Base-by-base conservation (phyloP, 1,140 invertebrate species). In the Drosophila ercepeae region DNA sequence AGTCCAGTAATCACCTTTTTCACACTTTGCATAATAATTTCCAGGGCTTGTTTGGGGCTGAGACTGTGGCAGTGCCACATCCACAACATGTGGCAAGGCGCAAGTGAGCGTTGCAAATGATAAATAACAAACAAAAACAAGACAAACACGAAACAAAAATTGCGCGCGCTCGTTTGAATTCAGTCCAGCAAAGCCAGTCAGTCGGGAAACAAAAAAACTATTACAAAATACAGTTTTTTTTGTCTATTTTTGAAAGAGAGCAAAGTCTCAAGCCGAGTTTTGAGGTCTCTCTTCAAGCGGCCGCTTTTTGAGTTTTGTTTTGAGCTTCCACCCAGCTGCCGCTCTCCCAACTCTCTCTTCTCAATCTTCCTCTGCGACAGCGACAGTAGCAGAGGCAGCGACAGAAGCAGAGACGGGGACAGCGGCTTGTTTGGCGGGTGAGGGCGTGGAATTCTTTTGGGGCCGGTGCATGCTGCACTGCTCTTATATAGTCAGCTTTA, bases 401-500 rank as follows among this genome's bases (percentile, higher is more conserved):
- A 2, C 21, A 21, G 21, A 9, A 32, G 29, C 14, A 36, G 63
- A 18, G 11, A 5, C 63, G 51, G n/a, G n/a, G 13, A 16, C 69
- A 48, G 48, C 34, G 45, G 14, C 42, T 50, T 42, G 60, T 53
- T 52, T 67, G 32, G 49, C 23, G 58, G 58, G 68, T 39, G 69
- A 73, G 69, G 69, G 69, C 57, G 69, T 73, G 69, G 69, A 73
- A 73, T 73, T 73, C 59, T 60, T 60, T 72, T 78, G 68, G 54
- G 68, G 70, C 75, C 78, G 78, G 71, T 82, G 77, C 77, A 81
- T 79, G 71, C 76, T 79, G 77, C 71, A 79, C 71, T 60, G 73
- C 55, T 69, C 41, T 45, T 50, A 45, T 34, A 42, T 48, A n/a
- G 44, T 54, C 13, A n/a, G n/a, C n/a, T n/a, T n/a, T n/a, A n/a